Conservation (phyloP, 2,113 vertebrate genomes). For the Leptosomus discolor region DNA sequence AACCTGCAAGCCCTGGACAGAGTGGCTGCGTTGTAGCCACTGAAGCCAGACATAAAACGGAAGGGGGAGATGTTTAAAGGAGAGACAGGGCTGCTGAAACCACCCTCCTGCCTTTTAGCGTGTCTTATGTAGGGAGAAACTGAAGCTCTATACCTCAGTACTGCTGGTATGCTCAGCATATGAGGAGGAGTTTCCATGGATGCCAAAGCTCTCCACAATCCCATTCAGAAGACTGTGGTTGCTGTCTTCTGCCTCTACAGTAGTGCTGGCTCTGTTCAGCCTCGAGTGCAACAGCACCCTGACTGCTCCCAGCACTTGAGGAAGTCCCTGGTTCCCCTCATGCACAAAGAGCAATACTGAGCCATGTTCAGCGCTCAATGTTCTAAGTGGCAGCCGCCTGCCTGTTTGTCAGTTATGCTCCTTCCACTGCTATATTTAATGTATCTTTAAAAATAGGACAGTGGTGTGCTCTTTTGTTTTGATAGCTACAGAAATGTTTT, state of each 20-base stretch:
- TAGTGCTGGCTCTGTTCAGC: not conserved
- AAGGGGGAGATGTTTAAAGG: not conserved
- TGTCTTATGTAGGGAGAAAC: not conserved
- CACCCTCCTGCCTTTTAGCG: not conserved
- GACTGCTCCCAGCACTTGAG: not conserved
- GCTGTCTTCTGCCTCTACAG: not conserved
- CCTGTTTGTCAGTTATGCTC: not conserved
- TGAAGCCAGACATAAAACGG: not conserved
- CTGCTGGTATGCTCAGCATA: not conserved
- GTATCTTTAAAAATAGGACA: not conserved
- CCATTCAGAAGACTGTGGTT: not conserved
- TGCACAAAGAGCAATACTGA: not conserved
- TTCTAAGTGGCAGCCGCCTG: not conserved
- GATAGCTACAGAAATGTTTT: not conserved
- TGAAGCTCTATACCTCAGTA: not conserved
- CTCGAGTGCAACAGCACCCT: not conserved
- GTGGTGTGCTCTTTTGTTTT: not conserved
- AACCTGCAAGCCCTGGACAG: not conserved
- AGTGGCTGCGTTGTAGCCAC: accelerated
- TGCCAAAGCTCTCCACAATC: not conserved
- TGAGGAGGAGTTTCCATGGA: accelerated
- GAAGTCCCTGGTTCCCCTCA: not conserved
- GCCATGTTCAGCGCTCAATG: not conserved
- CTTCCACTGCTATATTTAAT: not conserved
- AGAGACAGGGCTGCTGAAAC: not conserved